Conservation (phyloP, 2,797 vertebrate species). For the Typhlichthys subterraneus region DNA sequence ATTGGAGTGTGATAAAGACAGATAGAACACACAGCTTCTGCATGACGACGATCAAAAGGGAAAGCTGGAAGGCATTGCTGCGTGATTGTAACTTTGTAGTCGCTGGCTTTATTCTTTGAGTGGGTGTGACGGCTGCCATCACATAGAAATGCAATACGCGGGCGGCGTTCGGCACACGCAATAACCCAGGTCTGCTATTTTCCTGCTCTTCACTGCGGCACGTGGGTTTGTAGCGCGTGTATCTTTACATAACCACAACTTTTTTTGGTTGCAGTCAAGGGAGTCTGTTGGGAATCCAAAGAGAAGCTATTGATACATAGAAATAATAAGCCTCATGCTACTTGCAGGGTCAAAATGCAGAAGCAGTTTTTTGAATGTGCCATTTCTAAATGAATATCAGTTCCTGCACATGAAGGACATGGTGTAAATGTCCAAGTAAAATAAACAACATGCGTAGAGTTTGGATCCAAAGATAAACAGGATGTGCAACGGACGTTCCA, state of each 20-base stretch:
- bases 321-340: conserved; percentile 10
- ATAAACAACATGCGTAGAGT: not conserved
- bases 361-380: conserved; percentile 41
- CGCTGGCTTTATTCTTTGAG: not conserved
- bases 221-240: conserved; percentile 10
- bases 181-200: conserved; percentile 28
- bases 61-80: conserved; percentile 38
- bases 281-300: conserved; percentile 58
- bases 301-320: conserved; percentile 19
- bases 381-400: conserved; percentile 9
- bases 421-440: not conserved
- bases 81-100: conserved; percentile 19
- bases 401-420: not conserved
- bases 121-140: conserved; percentile 34
- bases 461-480: conserved; percentile 25
- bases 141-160: conserved; percentile 24
- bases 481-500: conserved; percentile 28
- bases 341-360: conserved; percentile 38
- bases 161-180: conserved; percentile 29
- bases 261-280: conserved; percentile 50
- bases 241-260: conserved; percentile 22
- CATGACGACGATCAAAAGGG: not conserved
- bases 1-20: too few relatives aligned
- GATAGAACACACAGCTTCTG: too few relatives aligned
- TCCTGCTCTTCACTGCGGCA: conserved; percentile 8